Conservation (phyloP, 2,113 vertebrate species). For the Hyla sarda region DNA sequence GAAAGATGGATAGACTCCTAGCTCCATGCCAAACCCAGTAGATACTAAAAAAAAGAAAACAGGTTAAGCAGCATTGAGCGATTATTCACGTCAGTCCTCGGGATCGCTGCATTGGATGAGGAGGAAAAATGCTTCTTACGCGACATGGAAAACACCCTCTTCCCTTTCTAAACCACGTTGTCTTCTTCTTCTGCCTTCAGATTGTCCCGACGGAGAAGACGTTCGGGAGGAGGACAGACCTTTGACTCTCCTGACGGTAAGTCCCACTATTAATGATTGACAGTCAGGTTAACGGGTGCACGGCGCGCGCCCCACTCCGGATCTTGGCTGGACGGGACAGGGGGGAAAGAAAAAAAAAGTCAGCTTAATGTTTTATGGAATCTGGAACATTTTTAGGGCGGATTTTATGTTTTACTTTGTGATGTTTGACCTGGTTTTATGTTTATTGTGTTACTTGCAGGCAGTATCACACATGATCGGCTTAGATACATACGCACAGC, state of each 20-base stretch:
- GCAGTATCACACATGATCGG: not conserved
- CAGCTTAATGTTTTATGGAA: not conserved
- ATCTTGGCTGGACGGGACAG: not conserved
- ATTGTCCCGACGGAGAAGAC: not conserved
- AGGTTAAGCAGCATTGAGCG: conserved; percentile 39
- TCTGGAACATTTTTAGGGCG: not conserved
- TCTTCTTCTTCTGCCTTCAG: not conserved
- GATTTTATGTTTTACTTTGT: not conserved
- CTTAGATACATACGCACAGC: too few species aligned
- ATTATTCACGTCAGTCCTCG: conserved; percentile 22
- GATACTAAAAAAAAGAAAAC: conserved; percentile 27
- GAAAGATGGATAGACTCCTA: not conserved
- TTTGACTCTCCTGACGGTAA: not conserved
- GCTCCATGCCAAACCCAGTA: conserved; percentile 25
- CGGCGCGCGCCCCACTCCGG: too few species aligned
- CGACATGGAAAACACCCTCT: conserved; percentile 13
- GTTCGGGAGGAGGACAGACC: not conserved
- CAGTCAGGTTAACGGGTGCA: not conserved
- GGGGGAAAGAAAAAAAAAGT: too few species aligned
- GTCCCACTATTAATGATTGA: not conserved
- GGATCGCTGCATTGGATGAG: not conserved
- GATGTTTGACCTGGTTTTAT: not conserved
- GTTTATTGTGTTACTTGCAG: not conserved
- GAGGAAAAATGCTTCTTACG: conserved; percentile 26
- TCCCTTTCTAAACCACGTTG: not conserved